Evolutionary conservation across 2,113 vertebrate genomes (phyloP), one percentile per base, ranked within the genome.

Genomic region (Laticauda laticaudata): DNA sequence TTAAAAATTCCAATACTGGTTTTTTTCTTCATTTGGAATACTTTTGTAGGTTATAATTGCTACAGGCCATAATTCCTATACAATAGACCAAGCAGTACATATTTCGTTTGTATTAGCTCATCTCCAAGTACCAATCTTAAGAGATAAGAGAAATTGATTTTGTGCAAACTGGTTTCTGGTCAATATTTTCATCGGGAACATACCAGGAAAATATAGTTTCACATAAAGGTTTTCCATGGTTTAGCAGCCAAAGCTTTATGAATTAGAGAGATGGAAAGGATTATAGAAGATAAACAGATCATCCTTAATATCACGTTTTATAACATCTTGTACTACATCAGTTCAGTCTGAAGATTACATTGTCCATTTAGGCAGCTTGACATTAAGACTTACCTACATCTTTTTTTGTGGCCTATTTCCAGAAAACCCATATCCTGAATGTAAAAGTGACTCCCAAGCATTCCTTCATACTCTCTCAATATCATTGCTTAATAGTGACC

Each of bases 281-380:
- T 96, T 96, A 96, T 92, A 81, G 94, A 92, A 93, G 93, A 95
- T 96, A 92, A 95, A 93, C 95, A 24, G 91, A 94, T 96, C 26
- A 95, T 92, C 86, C 91, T 94, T 91, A 45, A 75, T 89, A 89
- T 93, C 54, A 94, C 45, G 94, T 7, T 95, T 96, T 95, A 93
- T 92, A 64, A 1, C 9, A 92, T 87, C 88, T 89, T 91, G 56
- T 92, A 94, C 93, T 86, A 43, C 59, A 90, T 51, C 3, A 69
- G 48, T 92, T 95, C 94, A 94, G 59, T 88, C 56, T 92, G 55
- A 88, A 88, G 87, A 90, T 93, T 61, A 91, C 94, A 93, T 93
- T 87, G 93, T 12, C 93, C 89, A 7, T 8, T 23, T 39, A 94
- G 7, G 18, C 86, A 14, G 14, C 29, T 12, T 4, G 39, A 1